phyloP scores from a whole-genome alignment of 2,113 vertebrate species.

The Zosterops pallidus region DNA sequence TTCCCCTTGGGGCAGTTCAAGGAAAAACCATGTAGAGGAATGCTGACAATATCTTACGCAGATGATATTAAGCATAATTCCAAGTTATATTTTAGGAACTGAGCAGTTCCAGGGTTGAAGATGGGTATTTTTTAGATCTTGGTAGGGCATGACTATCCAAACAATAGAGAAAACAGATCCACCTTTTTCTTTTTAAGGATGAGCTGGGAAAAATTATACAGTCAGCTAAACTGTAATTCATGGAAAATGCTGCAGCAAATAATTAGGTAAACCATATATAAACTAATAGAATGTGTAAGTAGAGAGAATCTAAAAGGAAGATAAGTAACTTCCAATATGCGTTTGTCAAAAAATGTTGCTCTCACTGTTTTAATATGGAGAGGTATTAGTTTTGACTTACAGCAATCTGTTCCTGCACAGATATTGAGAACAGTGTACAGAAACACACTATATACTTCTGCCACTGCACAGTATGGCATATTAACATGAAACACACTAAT shows the following conservation, averaged over 20 bases:
- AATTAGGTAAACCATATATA: background rate
- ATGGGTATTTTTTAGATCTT: background rate
- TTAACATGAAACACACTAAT: background rate
- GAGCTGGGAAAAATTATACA: background rate
- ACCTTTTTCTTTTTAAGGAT: background rate
- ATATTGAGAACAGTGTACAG: background rate
- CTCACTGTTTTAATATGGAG: constrained; percentile 22
- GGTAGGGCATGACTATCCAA: background rate
- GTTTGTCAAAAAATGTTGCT: background rate
- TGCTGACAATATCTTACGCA: background rate
- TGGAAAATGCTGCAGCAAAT: background rate
- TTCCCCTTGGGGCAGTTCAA: background rate
- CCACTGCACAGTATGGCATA: background rate
- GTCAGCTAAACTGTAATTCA: background rate
- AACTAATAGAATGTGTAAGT: background rate
- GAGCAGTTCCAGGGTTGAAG: background rate
- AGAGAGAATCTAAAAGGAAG: background rate
- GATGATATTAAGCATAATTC: background rate
- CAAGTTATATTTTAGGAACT: background rate
- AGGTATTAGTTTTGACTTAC: constrained; percentile 7
- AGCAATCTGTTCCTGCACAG: background rate
- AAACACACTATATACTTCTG: background rate
- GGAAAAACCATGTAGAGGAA: background rate
- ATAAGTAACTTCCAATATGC: background rate
- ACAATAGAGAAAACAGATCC: background rate